phyloP scores from a whole-genome alignment of 2,113 vertebrate genomes.

The Rhodinocichla rosea region DNA sequence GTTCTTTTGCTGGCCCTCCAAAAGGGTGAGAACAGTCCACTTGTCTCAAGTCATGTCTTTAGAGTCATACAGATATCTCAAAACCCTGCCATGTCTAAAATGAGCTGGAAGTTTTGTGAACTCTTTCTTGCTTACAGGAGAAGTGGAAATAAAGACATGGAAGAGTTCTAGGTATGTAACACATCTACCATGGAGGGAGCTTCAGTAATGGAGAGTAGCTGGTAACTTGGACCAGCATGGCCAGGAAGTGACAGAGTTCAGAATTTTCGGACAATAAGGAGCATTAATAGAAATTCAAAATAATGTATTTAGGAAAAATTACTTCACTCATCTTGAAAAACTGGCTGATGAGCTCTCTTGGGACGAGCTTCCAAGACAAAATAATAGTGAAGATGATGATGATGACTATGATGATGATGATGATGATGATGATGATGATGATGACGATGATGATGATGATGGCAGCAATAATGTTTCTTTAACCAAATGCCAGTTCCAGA shows the following conservation, averaged over 20 bases:
- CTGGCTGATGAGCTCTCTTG: background rate
- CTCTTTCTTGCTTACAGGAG: background rate
- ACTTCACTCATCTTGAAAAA: background rate
- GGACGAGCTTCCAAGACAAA: background rate
- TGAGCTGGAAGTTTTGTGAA: background rate
- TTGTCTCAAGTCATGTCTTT: background rate
- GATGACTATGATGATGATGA: background rate
- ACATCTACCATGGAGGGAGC: background rate
- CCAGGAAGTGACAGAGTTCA: background rate
- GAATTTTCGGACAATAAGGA: background rate
- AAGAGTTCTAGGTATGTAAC: background rate
- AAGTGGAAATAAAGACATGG: background rate
- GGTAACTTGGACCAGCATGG: background rate
- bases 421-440: too few species aligned
- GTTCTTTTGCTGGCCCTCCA: background rate
- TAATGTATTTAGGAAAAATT: background rate
- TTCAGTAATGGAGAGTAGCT: background rate
- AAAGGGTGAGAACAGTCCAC: background rate
- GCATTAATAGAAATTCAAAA: background rate
- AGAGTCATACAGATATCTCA: background rate
- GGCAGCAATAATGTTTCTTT: background rate
- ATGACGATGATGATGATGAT: background rate
- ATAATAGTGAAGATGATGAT: background rate
- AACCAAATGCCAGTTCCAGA: background rate
- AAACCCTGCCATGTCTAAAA: background rate